Conservation (phyloP, 2,113 vertebrate species). For the Caranx ignobilis region DNA sequence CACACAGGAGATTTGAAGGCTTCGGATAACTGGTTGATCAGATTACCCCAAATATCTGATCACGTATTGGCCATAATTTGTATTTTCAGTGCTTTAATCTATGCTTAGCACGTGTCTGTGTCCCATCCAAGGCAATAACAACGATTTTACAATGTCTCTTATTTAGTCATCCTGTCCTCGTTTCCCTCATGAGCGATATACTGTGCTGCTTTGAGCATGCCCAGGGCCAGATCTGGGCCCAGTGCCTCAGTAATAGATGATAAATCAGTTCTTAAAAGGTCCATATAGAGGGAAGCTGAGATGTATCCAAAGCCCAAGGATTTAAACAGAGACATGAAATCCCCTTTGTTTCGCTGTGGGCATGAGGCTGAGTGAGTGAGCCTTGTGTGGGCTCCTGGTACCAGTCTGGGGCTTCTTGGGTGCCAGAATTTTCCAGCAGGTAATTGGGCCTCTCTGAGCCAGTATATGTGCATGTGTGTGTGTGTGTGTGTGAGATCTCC, state of each 20-base stretch:
- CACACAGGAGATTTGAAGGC: conserved; percentile 45
- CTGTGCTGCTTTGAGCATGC: conserved; percentile 57
- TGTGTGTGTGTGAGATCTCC: conserved; percentile 60
- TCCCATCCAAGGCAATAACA: conserved; percentile 35
- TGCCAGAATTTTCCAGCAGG: conserved; percentile 72
- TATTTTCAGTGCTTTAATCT: conserved; percentile 65
- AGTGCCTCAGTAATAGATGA: conserved; percentile 69
- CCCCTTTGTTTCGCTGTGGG: conserved; percentile 80
- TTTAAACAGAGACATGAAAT: conserved; percentile 80
- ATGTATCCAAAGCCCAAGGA: conserved; percentile 74
- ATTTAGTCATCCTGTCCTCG: conserved; percentile 57
- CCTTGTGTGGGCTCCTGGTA: conserved; percentile 62
- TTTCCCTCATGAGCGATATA: conserved; percentile 57
- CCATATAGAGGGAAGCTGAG: conserved; percentile 60
- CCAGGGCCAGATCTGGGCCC: conserved; percentile 69
- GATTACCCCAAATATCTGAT: conserved; percentile 69
- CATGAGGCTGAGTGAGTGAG: conserved; percentile 61
- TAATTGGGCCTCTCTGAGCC: conserved; percentile 75
- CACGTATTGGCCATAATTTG: conserved; percentile 45
- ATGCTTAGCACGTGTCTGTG: conserved; percentile 25
- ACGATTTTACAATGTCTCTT: conserved; percentile 54
- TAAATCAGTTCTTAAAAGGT: conserved; percentile 82
- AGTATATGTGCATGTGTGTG: conserved; percentile 28
- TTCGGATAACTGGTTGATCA: conserved; percentile 62
- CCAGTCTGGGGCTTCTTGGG: conserved; percentile 45